Evolutionary conservation across 2,888 invertebrate genomes (phyloP), one percentile per base, ranked within the genome.

Genomic region (Noctua pronuba): DNA sequence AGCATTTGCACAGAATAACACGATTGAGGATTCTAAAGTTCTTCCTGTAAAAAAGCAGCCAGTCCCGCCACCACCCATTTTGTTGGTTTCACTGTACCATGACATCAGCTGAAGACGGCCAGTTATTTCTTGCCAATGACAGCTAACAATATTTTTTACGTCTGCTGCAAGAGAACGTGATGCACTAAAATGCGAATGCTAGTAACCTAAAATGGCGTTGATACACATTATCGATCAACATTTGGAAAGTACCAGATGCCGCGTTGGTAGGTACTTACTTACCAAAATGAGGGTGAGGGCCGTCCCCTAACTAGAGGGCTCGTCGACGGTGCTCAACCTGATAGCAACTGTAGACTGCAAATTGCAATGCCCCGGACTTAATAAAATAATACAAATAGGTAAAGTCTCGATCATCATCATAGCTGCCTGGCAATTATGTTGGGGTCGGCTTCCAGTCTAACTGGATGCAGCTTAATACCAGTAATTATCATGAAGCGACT

Each of bases 251-350:
- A 41, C 13, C 13, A 60, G 65, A 60, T 81, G 58, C 35, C 28
- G 62, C 49, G 24, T 58, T 16, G 8, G 46, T 81, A 49, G 16
- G 58, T 81, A 58, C 44, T 41, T n/a, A 38, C 38, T 74, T 31
- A 62, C 16, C 16, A 8, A 82, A 82, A 68, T 68, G 31, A 82
- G 67, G 62, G 67, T 46, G 76, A 76, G 76, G 60, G 75, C 73
- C 65, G 73, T 49, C 65, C 79, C 82, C 75, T 66, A 66, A 60
- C 58, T 46, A 67, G 35, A 41, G 31, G 55, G 38, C 31, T 10
- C 41, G 24, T 55, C n/a, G 16, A 46, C 46, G 38, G 35, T 24
- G 69, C 41, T 64, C 66, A 24, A 46, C n/a, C 52, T 24, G 21
- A 49, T 73, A 49, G 31, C 31, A 72, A 73, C 73, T 62, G 52